phyloP scores from a whole-genome alignment of 2,888 invertebrate species.

The Lasioglossum zephyrum region DNA sequence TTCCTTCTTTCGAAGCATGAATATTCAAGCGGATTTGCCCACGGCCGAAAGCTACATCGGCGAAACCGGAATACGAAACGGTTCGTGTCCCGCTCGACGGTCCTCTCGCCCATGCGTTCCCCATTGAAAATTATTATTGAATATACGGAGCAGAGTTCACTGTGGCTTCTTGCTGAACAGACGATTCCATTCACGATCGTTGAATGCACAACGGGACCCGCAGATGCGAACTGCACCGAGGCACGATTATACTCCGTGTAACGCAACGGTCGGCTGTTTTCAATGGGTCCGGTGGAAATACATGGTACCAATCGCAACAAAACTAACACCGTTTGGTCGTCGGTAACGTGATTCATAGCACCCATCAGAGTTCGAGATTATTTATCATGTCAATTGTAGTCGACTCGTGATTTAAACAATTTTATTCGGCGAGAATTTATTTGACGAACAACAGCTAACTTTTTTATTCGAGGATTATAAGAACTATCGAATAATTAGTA shows the following conservation, averaged over 20 bases:
- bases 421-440: too few species aligned
- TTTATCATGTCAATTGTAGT: too few species aligned
- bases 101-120: not conserved
- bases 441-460: too few species aligned
- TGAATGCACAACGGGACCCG: not conserved
- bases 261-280: not conserved
- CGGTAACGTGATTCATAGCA: not conserved
- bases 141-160: slow-evolving; percentile 21
- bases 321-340: not conserved
- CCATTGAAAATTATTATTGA: slow-evolving; percentile 33
- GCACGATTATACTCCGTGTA: not conserved
- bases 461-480: too few species aligned
- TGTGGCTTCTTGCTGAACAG: not conserved
- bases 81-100: not conserved
- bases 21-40: slow-evolving; percentile 36
- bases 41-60: not conserved
- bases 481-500: too few species aligned
- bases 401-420: too few species aligned
- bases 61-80: not conserved
- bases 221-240: not conserved
- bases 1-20: slow-evolving; percentile 44
- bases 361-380: too few species aligned
- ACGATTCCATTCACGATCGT: not conserved
- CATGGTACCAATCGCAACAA: not conserved
- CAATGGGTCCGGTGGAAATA: not conserved